Base-by-base conservation (phyloP, 1,140 invertebrate species). In the Ectropis grisescens region DNA sequence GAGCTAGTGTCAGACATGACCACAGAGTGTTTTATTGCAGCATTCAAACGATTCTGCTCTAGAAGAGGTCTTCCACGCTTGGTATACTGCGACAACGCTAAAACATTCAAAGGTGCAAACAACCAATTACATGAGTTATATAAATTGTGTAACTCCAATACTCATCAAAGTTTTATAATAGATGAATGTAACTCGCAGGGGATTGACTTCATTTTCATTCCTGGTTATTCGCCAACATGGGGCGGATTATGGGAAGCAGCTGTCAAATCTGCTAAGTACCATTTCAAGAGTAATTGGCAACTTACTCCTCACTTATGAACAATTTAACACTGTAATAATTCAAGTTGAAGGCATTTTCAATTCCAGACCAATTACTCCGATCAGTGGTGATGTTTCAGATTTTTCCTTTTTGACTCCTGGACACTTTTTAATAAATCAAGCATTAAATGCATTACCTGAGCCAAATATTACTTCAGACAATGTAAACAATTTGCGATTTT, bases 21-120 rank as follows among this genome's bases (percentile, higher is more conserved):
- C 0, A 45, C 46, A 3, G 43, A 53, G 11, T 26, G 31, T 2
- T 76, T 80, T 42, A 25, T 79, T 2, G 47, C 51, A 26, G 50
- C 58, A 8, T 35, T 81, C 2, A 41, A 57, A 11, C 12, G 71
- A 25, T 80, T 83, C 40, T 47, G 45, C 7, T 10, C 45, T 1
- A 10, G 54, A 12, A 33, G 69, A 39, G 65, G 61, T 12, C 29
- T 35, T 7, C 47, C 54, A 1, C 12, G 6, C 0, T 28, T 35
- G 5, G 36, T 66, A 0, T 53, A 43, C 33, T 45, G 26, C 15
- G 59, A 58, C 26, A 60, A 58, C 47, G 59, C 54, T 10, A 58
- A 41, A 3, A 54, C 47, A 32, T 59, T 58, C 37, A 23, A 41
- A 4, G 43, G 48, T 9, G 45, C 53, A 1, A 10, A 19, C 1